Percentiles rank a stretch among this genome's conserved stretches.
These are phyloP conservation scores for Castor canadensis DNA, from an alignment of 2,113 vertebrate species.

Conservation along the genomic window DNA sequence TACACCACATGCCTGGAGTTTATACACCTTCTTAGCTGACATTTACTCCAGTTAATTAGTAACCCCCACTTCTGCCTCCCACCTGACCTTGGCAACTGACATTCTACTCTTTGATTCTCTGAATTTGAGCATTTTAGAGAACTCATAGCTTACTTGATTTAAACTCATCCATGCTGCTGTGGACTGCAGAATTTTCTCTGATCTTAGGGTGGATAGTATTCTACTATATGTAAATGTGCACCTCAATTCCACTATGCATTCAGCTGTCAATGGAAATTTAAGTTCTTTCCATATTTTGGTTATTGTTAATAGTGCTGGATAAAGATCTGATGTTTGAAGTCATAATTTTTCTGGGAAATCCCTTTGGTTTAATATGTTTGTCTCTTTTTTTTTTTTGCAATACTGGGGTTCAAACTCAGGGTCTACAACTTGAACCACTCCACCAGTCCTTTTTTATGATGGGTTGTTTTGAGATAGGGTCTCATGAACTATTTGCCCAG, in stretches of 20 bases:
- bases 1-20: neutral
- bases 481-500: no score
- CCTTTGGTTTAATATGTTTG: neutral
- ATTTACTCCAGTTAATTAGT: rapidly evolving
- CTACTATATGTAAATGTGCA: neutral
- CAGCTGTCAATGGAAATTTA: rapidly evolving
- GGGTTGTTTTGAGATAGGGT: no score
- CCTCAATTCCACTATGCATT: neutral
- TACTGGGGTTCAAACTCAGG: no score
- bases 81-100: no score
- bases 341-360: neutral
- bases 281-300: neutral
- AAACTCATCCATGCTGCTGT: rapidly evolving
- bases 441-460: no score
- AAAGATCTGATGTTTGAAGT: neutral
- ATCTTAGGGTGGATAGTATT: neutral
- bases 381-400: no score
- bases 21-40: neutral
- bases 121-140: no score
- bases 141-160: neutral
- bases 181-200: neutral
- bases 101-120: neutral
- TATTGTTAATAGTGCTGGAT: neutral
- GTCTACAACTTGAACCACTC: no score
- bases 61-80: neutral